Conservation (phyloP, 53 echinoderm and acorn worm species). For the Echinarachnius parma region DNA sequence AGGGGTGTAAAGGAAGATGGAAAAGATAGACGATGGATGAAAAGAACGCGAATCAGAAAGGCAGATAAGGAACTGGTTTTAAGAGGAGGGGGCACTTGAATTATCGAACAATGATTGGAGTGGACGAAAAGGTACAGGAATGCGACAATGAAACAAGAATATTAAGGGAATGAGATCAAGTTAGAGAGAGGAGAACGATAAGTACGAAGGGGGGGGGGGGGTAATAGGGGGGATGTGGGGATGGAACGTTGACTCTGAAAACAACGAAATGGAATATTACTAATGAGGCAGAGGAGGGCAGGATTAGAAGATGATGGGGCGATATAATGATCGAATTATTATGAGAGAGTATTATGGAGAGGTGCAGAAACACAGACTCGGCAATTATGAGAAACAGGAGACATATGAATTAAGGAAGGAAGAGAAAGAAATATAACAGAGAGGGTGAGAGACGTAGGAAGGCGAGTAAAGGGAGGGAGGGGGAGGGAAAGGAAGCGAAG, state of each 20-base stretch:
- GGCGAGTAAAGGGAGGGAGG: neutral
- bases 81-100: neutral
- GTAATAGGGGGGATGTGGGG: neutral
- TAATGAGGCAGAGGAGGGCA: too few relatives aligned
- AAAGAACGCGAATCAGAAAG: too few relatives aligned
- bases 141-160: neutral
- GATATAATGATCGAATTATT: too few relatives aligned
- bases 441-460: neutral
- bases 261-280: neutral
- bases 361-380: too few relatives aligned
- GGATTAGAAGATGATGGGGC: too few relatives aligned
- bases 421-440: neutral
- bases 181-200: neutral
- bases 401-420: neutral
- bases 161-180: neutral
- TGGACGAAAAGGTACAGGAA: neutral
- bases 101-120: too few relatives aligned
- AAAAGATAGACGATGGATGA: too few relatives aligned
- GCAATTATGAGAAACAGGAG: neutral
- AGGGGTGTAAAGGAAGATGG: too few relatives aligned
- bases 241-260: neutral
- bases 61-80: neutral
- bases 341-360: too few relatives aligned
- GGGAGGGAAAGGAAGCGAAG: neutral
- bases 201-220: neutral